These are phyloP conservation scores for Papilio helenus DNA, from an alignment of 1,140 invertebrate genomes.

Conservation along the genomic window DNA sequence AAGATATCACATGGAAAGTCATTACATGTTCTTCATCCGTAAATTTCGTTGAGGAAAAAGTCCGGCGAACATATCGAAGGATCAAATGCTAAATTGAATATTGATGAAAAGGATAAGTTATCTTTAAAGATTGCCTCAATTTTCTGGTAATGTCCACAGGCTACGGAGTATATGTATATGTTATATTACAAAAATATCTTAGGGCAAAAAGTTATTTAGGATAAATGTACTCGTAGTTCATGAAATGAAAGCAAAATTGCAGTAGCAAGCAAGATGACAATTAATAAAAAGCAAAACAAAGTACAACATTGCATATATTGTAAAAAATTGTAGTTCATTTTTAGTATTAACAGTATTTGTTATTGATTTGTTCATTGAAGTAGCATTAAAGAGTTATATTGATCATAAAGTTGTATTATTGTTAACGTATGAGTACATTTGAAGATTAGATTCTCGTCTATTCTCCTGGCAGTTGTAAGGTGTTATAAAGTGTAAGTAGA, in stretches of 20 bases:
- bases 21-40: conserved; percentile 23
- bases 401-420: background rate
- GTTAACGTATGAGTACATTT: conserved; percentile 23
- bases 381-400: background rate
- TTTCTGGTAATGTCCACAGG: conserved; percentile 14
- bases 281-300: no score
- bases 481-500: conserved; percentile 18
- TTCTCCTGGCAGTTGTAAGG: conserved; percentile 5
- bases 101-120: conserved; percentile 27
- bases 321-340: background rate
- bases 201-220: background rate
- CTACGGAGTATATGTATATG: background rate
- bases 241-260: no score
- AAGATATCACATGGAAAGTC: background rate
- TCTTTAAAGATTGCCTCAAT: conserved; percentile 27
- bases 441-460: conserved; percentile 22
- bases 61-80: conserved; percentile 18
- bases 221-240: no score
- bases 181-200: background rate
- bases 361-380: background rate
- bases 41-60: conserved; percentile 19
- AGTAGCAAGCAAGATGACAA: no score
- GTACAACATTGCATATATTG: background rate
- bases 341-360: background rate
- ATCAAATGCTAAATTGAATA: conserved; percentile 29